Base-by-base conservation (phyloP, 2,113 vertebrate species). In the Siniperca knerii region DNA sequence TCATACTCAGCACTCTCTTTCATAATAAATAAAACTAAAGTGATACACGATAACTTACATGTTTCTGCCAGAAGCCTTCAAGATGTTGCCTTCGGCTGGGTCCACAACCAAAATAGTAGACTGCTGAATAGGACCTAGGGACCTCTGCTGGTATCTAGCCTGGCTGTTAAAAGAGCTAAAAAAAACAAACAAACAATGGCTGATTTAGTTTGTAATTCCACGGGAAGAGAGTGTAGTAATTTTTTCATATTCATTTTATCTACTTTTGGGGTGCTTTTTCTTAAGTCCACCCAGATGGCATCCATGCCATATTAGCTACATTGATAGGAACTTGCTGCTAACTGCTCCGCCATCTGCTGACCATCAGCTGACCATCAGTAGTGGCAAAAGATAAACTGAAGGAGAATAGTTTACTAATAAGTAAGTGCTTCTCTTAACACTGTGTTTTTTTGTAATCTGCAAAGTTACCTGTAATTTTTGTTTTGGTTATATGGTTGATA, bases 111-210 rank as follows among this genome's bases (percentile, higher is more conserved):
- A 89, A 90, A 99, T 96, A 7, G 98, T 97, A 66, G 96, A 97
- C 87, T 99, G 97, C 93, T 97, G 97, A 89, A 99, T 98, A 4
- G 97, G 97, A 71, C 98, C 98, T 4, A 97, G 94, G 58, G 95
- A 96, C 93, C 94, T 96, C 93, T 98, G 96, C 89, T 97, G 97
- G 95, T 98, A 99, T 81, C 95, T 61, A 61, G 94, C 97, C 40
- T 94, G 94, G 72, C 83, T 95, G 91, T 98, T 95, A 93, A 99
- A 99, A 50, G 98, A 98, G 83, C 98, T 99, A 92, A 86, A 79
- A 91, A 91, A 46, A 77, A 80, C 23, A 66, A 37, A 75, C n/a
- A 69, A 6, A 77, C 2, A 2, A 42, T 42, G 40, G 6, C 1
- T 77, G 44, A 11, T 3, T 48, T 4, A 15, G 46, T 52, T 37